Percentiles rank a stretch among this genome's conserved stretches.
Evolutionary conservation across 2,888 invertebrate species (phyloP).

Genomic region (Brassicogethes aeneus): DNA sequence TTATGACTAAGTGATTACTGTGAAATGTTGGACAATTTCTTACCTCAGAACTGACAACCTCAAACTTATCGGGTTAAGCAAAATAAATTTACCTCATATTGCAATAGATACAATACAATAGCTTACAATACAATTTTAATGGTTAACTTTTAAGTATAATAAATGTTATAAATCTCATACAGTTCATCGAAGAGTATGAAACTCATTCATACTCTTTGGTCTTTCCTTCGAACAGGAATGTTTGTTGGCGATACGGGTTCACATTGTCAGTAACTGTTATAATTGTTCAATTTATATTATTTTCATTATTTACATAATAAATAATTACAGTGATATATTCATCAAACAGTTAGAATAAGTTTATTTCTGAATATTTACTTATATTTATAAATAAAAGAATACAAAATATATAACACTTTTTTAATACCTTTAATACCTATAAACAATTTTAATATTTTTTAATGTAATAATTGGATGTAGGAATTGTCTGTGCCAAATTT

Average conservation of each 20-base stretch:
- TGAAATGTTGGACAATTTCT: constrained; percentile 23
- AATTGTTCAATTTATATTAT: not conserved
- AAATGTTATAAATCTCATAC: not conserved
- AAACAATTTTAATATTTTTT: too few relatives aligned
- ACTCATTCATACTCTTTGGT: too few relatives aligned
- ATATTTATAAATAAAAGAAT: constrained; percentile 3
- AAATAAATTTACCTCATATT: not conserved
- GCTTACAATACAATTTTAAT: not conserved
- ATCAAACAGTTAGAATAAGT: not conserved
- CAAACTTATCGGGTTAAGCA: not conserved
- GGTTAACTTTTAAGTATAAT: not conserved
- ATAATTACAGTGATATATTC: not conserved
- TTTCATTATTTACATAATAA: not conserved
- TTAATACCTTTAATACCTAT: too few relatives aligned
- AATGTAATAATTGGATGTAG: too few relatives aligned
- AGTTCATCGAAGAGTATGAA: too few relatives aligned
- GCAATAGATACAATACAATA: too few relatives aligned
- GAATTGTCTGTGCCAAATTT: constrained; percentile 53
- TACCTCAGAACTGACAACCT: constrained; percentile 17
- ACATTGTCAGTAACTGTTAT: not conserved
- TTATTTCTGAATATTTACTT: constrained; percentile 3
- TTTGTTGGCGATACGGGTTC: not conserved
- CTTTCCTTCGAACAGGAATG: too few relatives aligned
- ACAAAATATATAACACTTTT: not conserved
- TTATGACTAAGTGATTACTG: constrained; percentile 7